Percentiles rank a stretch among this genome's conserved stretches.
Conservation (phyloP, 2,113 vertebrate genomes). For the Parotia lawesii region DNA sequence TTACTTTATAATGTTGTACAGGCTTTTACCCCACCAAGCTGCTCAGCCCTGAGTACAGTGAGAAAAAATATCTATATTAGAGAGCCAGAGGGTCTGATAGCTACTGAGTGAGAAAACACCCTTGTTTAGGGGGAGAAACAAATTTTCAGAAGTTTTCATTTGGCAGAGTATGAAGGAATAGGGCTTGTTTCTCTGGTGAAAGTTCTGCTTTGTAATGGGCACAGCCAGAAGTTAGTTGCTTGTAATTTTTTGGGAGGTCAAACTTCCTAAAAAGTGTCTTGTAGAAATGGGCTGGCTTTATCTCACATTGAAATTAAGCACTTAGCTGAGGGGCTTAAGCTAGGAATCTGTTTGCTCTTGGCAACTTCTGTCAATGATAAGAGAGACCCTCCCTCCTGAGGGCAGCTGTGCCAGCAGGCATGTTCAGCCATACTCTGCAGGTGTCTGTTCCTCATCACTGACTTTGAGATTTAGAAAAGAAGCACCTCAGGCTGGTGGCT, state of each 20-base stretch:
- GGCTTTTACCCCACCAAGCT: background rate
- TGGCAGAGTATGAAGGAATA: background rate
- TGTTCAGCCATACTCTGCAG: background rate
- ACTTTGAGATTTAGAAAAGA: background rate
- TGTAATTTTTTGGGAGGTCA: background rate
- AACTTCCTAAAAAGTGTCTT: background rate
- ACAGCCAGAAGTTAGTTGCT: background rate
- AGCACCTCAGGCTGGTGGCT: background rate
- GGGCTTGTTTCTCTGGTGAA: background rate
- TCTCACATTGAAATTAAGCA: background rate
- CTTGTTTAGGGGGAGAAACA: background rate
- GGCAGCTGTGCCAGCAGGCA: background rate
- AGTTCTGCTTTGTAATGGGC: background rate
- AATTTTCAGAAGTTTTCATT: background rate
- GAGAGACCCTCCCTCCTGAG: background rate
- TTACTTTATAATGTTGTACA: background rate
- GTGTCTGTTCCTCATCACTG: background rate
- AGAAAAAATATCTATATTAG: background rate
- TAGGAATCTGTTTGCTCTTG: background rate
- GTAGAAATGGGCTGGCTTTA: background rate
- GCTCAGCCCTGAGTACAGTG: background rate
- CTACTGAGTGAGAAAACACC: background rate
- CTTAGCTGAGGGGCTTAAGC: background rate
- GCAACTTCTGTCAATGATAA: background rate
- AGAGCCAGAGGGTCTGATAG: background rate